These are phyloP conservation scores for Atrichornis clamosus DNA, from an alignment of 2,113 vertebrate species.

Conservation along the genomic window DNA sequence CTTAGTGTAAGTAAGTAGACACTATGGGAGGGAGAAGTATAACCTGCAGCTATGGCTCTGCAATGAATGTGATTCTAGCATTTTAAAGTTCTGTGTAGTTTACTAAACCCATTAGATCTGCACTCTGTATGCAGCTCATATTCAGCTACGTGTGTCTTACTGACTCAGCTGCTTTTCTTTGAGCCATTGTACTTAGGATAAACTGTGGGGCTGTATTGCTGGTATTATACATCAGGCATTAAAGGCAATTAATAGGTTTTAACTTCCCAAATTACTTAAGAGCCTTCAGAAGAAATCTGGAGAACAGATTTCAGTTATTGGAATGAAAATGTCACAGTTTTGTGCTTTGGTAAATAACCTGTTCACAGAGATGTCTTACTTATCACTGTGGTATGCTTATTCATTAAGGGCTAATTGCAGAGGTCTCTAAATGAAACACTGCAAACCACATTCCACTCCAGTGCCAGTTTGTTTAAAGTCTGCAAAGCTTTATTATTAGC, in stretches of 20 bases:
- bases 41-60: background rate
- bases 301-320: conserved; percentile 65
- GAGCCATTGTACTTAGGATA: background rate
- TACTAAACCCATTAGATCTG: background rate
- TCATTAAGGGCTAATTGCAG: conserved; percentile 84
- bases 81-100: background rate
- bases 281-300: conserved; percentile 56
- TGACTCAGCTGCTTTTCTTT: conserved; percentile 24
- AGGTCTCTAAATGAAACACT: conserved; percentile 83
- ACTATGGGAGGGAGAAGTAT: background rate
- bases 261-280: conserved; percentile 65
- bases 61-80: background rate
- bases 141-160: background rate
- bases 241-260: conserved; percentile 66
- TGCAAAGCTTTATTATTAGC: conserved; percentile 96
- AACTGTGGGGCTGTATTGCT: background rate
- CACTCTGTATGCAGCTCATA: background rate
- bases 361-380: conserved; percentile 75
- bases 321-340: conserved; percentile 73
- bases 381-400: conserved; percentile 75
- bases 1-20: background rate
- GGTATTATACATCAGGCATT: conserved; percentile 45
- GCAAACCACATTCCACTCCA: conserved; percentile 77
- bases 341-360: conserved; percentile 76
- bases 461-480: conserved; percentile 90